Conservation (phyloP, 2,888 invertebrate species). For the Patella caerulea region DNA sequence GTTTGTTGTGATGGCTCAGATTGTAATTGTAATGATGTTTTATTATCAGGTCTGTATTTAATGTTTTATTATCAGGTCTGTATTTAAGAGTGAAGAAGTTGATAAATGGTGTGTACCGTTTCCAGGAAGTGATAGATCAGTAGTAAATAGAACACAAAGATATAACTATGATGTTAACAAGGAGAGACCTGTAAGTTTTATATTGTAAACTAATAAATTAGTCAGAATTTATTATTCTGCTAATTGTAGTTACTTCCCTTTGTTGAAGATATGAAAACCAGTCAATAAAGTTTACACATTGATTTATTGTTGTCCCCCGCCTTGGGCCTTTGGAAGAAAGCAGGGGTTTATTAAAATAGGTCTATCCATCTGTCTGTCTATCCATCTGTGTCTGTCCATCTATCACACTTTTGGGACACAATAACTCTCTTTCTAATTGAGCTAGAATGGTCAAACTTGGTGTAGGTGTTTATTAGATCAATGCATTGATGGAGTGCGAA, state of each 20-base stretch:
- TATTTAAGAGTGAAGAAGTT: constrained; percentile 68
- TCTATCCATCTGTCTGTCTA: too few relatives aligned
- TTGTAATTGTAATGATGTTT: too few relatives aligned
- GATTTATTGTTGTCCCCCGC: too few relatives aligned
- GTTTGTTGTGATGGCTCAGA: too few relatives aligned
- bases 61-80: constrained; percentile 48
- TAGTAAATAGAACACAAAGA: constrained; percentile 86
- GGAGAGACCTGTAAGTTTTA: constrained; percentile 77
- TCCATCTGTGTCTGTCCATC: too few relatives aligned
- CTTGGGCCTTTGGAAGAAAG: too few relatives aligned
- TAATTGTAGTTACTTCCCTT: background rate
- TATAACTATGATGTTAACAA: constrained; percentile 80
- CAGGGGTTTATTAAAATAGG: too few relatives aligned
- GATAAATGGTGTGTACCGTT: constrained; percentile 83
- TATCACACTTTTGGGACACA: too few relatives aligned
- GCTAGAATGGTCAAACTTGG: too few relatives aligned
- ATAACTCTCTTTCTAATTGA: too few relatives aligned
- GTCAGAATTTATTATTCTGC: background rate
- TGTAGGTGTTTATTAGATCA: too few relatives aligned
- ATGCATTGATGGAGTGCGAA: too few relatives aligned
- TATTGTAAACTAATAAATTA: background rate
- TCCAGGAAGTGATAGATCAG: constrained; percentile 85
- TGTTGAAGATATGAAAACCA: background rate
- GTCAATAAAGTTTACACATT: background rate
- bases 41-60: constrained; percentile 60